Conservation (phyloP, 2,888 invertebrate species). For the Xestia sexstrigata region DNA sequence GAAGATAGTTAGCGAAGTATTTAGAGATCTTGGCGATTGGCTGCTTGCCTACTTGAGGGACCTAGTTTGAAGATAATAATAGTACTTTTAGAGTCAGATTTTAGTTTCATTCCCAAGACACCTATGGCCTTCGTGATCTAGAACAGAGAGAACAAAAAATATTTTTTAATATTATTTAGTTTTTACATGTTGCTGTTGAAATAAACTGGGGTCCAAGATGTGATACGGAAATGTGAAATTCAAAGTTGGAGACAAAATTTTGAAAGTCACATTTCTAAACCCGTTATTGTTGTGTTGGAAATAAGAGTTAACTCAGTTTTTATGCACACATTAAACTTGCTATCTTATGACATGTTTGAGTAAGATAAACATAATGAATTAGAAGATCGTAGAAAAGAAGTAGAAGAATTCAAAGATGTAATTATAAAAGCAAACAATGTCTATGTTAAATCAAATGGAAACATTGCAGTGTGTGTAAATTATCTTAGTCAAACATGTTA, state of each 20-base stretch:
- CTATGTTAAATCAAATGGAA: neutral
- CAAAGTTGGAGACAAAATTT: conserved; percentile 66
- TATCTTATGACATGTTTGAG: conserved; percentile 41
- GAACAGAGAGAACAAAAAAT: conserved; percentile 80
- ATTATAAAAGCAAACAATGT: neutral
- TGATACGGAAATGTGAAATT: conserved; percentile 77
- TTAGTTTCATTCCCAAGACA: conserved; percentile 58
- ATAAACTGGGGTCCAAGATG: conserved; percentile 87
- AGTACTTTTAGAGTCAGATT: conserved; percentile 64
- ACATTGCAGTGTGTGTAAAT: neutral
- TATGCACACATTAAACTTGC: conserved; percentile 55
- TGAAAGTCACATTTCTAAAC: conserved; percentile 68
- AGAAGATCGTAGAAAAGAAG: neutral
- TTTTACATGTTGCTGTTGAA: conserved; percentile 85
- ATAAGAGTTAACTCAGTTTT: conserved; percentile 63
- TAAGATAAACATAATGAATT: conserved; percentile 12
- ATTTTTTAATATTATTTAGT: conserved; percentile 86
- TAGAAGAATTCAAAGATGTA: neutral
- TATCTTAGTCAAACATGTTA: conserved; percentile 44
- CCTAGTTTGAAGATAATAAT: conserved; percentile 68
- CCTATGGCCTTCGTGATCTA: conserved; percentile 65
- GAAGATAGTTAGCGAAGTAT: conserved; percentile 51
- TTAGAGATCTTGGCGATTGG: conserved; percentile 61
- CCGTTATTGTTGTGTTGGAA: conserved; percentile 67
- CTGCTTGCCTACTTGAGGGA: conserved; percentile 64